Percentiles rank a stretch among this genome's conserved stretches.
Conservation (phyloP, 35 echinoderm and acorn worm genomes). For the Acanthaster planci region DNA sequence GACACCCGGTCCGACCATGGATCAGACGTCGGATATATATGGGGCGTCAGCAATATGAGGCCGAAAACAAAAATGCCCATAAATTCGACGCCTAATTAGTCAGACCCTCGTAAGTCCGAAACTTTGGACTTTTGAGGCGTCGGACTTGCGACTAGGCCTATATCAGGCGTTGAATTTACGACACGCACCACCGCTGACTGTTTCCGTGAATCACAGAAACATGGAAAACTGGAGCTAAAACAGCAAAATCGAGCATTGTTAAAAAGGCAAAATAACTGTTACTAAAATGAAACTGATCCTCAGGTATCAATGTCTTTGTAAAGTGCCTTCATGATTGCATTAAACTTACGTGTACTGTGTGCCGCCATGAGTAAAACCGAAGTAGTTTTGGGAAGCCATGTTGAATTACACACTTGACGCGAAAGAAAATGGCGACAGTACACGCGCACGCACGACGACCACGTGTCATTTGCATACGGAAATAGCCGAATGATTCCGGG, state of each 20-base stretch:
- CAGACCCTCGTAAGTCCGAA: too few species aligned
- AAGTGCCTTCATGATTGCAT: neutral
- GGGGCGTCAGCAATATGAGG: too few species aligned
- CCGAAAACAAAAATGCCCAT: too few species aligned
- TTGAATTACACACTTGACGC: neutral
- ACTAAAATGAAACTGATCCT: neutral
- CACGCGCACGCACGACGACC: neutral
- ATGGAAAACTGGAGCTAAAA: too few species aligned
- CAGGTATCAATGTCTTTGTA: neutral
- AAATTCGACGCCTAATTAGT: too few species aligned
- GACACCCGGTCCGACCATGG: too few species aligned
- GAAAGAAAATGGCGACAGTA: conserved; percentile 18
- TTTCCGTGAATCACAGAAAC: too few species aligned
- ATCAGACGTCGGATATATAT: too few species aligned
- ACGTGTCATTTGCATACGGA: conserved; percentile 45
- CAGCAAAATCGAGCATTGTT: neutral
- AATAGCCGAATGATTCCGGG: neutral
- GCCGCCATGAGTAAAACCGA: conserved; percentile 84
- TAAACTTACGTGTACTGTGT: conserved; percentile 83
- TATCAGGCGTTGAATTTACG: too few species aligned
- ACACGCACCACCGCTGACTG: too few species aligned
- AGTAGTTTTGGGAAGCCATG: conserved; percentile 79
- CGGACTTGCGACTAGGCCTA: too few species aligned
- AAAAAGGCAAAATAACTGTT: neutral
- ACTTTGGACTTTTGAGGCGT: too few species aligned